Evolutionary conservation across 2,888 invertebrate genomes (phyloP), one percentile per base, ranked within the genome.

Genomic region (Lasioglossum leucozonium): DNA sequence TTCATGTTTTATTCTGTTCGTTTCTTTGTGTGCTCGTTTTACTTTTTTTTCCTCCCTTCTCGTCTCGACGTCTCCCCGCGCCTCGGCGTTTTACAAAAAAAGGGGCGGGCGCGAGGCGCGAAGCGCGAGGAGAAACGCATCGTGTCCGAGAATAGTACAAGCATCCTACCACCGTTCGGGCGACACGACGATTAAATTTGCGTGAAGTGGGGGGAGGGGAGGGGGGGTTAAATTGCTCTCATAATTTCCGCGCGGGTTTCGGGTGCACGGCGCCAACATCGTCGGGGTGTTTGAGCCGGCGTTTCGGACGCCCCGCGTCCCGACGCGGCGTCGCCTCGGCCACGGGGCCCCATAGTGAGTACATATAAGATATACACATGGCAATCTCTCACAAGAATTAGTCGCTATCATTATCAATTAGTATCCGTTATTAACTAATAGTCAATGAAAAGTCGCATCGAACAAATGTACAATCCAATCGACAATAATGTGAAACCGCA

Each of bases 361-460:
- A 94, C 94, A 94, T 94, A 94, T 94, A 94, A 84, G 94, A 94
- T 94, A 94, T 94, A 94, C 94, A 94, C 94, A 94, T 94, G 94
- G 94, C 94, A 94, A 94, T 94, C 94, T 94, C 94, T 94, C 94
- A 94, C 94, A 94, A 94, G 93, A 94, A 94, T 94, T 94, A 94
- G 92, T 94, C 94, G 91, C 94, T 94, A 94, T 94, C 93, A 91
- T 94, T 94, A 94, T 94, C 93, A 93, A 93, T 94, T 94, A 94
- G 93, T 94, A 93, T 94, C 93, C 91, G 91, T 92, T 94, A 93
- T 94, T 94, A 93, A 93, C 92, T 93, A 93, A 93, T 94, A 94
- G 91, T 94, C 92, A 93, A 93, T 93, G 91, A 92, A 91, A 90
- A 88, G 84, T 92, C 91, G 92, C 91, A n/a, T 88, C 88, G 89